phyloP scores from a whole-genome alignment of 2,888 invertebrate genomes.

The Drosophila nigritarsus region DNA sequence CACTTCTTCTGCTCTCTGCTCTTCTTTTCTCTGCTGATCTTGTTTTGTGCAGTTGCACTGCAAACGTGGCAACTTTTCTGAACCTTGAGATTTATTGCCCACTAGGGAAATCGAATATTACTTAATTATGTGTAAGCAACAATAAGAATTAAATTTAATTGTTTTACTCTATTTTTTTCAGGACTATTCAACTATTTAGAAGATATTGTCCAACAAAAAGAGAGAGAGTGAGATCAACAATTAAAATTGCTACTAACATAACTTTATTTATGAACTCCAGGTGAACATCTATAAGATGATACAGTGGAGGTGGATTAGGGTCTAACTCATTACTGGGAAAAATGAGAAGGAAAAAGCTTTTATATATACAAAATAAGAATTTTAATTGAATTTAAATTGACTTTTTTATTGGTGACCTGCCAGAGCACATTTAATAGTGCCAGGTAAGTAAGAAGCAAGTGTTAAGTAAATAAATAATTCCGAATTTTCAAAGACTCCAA shows the following conservation, averaged over 20 bases:
- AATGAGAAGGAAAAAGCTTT: background rate
- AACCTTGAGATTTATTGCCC: background rate
- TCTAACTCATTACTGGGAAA: too few species aligned
- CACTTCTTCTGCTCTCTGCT: background rate
- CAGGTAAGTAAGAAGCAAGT: background rate
- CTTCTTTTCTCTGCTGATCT: background rate
- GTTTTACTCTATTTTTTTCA: background rate
- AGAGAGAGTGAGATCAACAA: too few species aligned
- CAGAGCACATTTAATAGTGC: background rate
- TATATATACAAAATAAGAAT: background rate
- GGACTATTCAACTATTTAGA: background rate
- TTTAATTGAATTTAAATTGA: too few species aligned
- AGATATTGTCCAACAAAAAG: background rate
- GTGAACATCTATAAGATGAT: background rate
- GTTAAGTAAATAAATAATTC: background rate
- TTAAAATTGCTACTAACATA: background rate
- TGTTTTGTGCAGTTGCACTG: conserved; percentile 1
- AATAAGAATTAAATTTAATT: background rate
- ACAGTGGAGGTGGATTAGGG: too few species aligned
- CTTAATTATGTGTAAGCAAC: background rate
- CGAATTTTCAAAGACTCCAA: background rate
- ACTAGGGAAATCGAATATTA: background rate
- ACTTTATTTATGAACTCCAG: background rate
- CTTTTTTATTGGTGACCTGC: too few species aligned
- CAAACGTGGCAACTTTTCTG: conserved; percentile 9